Evolutionary conservation across 2,888 invertebrate genomes (phyloP).

Genomic region (Drosophila vallismaia): DNA sequence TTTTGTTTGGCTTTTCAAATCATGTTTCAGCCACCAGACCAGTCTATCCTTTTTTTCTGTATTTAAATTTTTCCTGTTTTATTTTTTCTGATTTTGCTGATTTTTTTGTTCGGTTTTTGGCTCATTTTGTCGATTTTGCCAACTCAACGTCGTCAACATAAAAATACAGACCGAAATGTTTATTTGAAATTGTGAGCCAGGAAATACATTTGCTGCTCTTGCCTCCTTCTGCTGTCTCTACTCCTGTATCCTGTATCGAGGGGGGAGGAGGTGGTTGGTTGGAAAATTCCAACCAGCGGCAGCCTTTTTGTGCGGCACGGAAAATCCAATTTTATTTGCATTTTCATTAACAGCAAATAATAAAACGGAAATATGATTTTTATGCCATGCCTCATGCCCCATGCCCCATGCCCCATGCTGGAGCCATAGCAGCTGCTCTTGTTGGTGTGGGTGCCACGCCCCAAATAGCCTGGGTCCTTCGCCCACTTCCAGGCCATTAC

Average conservation of each 20-base stretch:
- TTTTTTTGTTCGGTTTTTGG: not conserved
- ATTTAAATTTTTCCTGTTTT: slow-evolving; percentile 22
- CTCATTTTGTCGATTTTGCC: slow-evolving; percentile 1
- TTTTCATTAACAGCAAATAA: slow-evolving; percentile 76
- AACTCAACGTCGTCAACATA: slow-evolving; percentile 13
- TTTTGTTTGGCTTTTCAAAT: slow-evolving; percentile 39
- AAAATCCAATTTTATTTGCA: slow-evolving; percentile 77
- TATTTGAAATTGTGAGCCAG: slow-evolving; percentile 71
- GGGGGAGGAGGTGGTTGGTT: no score
- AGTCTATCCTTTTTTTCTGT: slow-evolving; percentile 17
- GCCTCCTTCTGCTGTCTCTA: not conserved
- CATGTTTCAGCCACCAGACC: no score
- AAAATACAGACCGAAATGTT: slow-evolving; percentile 58
- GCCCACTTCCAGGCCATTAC: slow-evolving; percentile 71
- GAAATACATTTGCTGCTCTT: slow-evolving; percentile 60
- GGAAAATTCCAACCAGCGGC: not conserved
- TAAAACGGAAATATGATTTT: slow-evolving; percentile 77
- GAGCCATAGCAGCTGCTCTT: slow-evolving; percentile 40
- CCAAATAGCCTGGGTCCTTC: slow-evolving; percentile 8
- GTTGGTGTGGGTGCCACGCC: not conserved
- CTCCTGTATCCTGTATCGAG: not conserved
- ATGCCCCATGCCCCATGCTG: not conserved
- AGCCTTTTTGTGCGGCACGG: slow-evolving; percentile 65
- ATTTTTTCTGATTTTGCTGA: slow-evolving; percentile 29
- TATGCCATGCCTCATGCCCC: slow-evolving; percentile 67